A percentile compares a stretch with the other conserved stretches of the same genome.
Conservation (phyloP, 2,888 invertebrate species). For the Dermolepida albohirtum region DNA sequence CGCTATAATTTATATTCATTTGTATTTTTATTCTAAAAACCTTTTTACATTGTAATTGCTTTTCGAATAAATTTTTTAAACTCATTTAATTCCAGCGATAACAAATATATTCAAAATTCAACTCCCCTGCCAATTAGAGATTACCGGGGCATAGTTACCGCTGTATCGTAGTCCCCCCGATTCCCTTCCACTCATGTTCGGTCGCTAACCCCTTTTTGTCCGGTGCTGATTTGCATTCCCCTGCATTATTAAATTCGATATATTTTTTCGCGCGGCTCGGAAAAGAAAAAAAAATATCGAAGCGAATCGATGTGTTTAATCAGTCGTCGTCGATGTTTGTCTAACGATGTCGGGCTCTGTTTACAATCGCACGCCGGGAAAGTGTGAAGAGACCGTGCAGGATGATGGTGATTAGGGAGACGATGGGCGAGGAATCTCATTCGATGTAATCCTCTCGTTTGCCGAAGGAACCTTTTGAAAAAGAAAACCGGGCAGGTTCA, state of each 20-base stretch:
- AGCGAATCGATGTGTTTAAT: constrained; percentile 28
- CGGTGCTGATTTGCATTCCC: constrained; percentile 48
- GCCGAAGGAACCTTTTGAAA: constrained; percentile 5
- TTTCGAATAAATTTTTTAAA: background rate
- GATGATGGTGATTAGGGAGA: constrained; percentile 1
- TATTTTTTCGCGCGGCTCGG: constrained; percentile 16
- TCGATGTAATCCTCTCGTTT: constrained; percentile 25
- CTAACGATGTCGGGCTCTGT: constrained; percentile 31
- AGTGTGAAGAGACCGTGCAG: constrained; percentile 22
- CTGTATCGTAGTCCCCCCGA: background rate
- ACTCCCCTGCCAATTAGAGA: constrained; percentile 22
- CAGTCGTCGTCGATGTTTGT: constrained; percentile 30
- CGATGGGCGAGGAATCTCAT: constrained; percentile 23
- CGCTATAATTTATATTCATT: too few species aligned
- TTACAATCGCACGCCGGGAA: constrained; percentile 31
- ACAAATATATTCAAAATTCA: constrained; percentile 3
- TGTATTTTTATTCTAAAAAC: too few species aligned
- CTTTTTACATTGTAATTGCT: background rate
- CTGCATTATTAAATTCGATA: constrained; percentile 43
- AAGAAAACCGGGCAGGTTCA: constrained; percentile 18
- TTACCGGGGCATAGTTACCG: constrained; percentile 11
- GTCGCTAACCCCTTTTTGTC: constrained; percentile 22
- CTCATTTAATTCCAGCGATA: background rate
- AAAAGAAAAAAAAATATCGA: constrained; percentile 19
- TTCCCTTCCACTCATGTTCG: constrained; percentile 1